Evolutionary conservation across 37 sponge, comb jelly and placozoan species (phyloP).

Genomic region (Beroe forskalii): DNA sequence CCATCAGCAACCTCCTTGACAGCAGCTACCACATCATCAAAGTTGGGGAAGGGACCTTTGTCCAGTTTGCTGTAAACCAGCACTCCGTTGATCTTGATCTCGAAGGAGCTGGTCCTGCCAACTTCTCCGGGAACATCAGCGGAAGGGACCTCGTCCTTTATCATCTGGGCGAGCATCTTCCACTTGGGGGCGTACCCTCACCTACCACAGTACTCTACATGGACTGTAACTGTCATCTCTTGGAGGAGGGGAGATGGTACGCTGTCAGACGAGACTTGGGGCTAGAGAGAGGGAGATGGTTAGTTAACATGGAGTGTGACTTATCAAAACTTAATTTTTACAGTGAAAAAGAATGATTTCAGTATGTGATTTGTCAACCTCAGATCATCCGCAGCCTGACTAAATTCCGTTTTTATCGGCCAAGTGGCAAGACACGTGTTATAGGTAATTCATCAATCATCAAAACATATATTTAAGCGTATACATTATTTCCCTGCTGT

Average conservation of each 20-base stretch:
- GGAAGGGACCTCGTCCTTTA: constrained; percentile 6
- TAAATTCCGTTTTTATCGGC: too few species aligned
- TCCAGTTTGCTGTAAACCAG: constrained; percentile 60
- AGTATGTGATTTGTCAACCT: too few species aligned
- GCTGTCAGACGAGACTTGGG: neutral
- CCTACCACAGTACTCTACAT: constrained; percentile 42
- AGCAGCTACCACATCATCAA: constrained; percentile 59
- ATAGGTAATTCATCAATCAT: too few species aligned
- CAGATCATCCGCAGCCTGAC: too few species aligned
- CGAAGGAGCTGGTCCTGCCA: constrained; percentile 29
- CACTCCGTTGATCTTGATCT: constrained; percentile 54
- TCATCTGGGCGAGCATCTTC: constrained; percentile 32
- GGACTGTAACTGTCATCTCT: neutral
- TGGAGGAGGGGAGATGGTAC: neutral
- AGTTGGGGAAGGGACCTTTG: constrained; percentile 17
- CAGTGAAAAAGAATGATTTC: too few species aligned
- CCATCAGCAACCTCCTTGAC: constrained; percentile 48
- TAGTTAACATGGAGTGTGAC: too few species aligned
- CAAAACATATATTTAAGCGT: too few species aligned
- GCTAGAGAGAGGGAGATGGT: neutral
- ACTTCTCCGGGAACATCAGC: constrained; percentile 44
- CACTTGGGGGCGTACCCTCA: constrained; percentile 64
- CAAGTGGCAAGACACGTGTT: too few species aligned
- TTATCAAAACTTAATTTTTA: too few species aligned
- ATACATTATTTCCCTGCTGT: too few species aligned